Conservation (phyloP, 2,888 invertebrate species). For the Trichogramma dendrolimi region DNA sequence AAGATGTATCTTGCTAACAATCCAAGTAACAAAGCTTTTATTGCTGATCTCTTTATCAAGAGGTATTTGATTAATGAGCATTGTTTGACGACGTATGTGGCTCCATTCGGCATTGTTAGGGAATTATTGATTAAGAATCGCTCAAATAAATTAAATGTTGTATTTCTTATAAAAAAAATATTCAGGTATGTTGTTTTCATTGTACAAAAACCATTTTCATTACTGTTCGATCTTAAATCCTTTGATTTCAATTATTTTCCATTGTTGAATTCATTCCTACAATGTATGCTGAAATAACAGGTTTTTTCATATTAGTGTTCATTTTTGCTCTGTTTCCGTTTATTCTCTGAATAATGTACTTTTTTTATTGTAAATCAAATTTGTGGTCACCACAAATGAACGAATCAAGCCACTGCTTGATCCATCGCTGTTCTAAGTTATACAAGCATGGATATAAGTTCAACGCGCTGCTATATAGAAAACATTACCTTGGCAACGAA, state of each 20-base stretch:
- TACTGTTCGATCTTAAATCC: too few species aligned
- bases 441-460: neutral
- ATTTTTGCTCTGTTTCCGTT: slow-evolving; percentile 9
- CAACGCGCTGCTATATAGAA: slow-evolving; percentile 7
- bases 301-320: slow-evolving; percentile 18
- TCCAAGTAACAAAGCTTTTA: slow-evolving; percentile 6
- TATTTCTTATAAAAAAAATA: slow-evolving; percentile 45
- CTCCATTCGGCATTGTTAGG: slow-evolving; percentile 48
- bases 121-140: slow-evolving; percentile 49
- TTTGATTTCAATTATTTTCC: too few species aligned
- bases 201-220: slow-evolving; percentile 1
- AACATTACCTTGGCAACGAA: slow-evolving; percentile 21
- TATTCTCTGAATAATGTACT: neutral
- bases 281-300: neutral
- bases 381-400: neutral
- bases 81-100: slow-evolving; percentile 24
- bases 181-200: slow-evolving; percentile 20
- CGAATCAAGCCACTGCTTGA: neutral
- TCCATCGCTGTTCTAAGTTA: neutral
- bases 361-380: slow-evolving; percentile 1
- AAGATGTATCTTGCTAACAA: slow-evolving; percentile 31
- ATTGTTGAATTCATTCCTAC: too few species aligned
- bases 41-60: too few species aligned
- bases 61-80: too few species aligned
- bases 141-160: slow-evolving; percentile 50